Percentiles rank a stretch among this genome's conserved stretches.
Conservation (phyloP, 2,888 invertebrate genomes). For the Ornithoptera priamus region DNA sequence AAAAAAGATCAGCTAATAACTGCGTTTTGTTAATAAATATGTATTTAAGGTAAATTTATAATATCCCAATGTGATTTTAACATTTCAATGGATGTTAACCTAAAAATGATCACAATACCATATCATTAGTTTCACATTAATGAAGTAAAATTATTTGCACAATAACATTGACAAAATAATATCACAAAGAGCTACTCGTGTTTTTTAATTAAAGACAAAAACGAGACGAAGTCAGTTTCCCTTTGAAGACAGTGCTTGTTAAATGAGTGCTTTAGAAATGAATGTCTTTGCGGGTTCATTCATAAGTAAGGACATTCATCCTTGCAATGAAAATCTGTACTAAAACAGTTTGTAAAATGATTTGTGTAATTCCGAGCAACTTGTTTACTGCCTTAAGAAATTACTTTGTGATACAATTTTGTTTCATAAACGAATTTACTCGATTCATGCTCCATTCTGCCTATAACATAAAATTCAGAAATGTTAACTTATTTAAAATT, state of each 20-base stretch:
- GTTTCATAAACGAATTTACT: too few species aligned
- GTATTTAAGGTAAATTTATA: too few species aligned
- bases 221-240: conserved; percentile 14
- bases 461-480: too few species aligned
- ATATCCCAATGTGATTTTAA: too few species aligned
- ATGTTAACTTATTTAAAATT: too few species aligned
- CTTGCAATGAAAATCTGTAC: conserved; percentile 7
- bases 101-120: not conserved
- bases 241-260: conserved; percentile 25
- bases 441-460: too few species aligned
- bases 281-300: conserved; percentile 14
- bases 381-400: too few species aligned
- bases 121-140: not conserved
- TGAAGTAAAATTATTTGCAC: not conserved
- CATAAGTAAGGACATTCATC: conserved; percentile 17
- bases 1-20: not conserved
- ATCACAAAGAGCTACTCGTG: conserved; percentile 18
- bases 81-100: not conserved
- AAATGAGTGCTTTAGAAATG: conserved; percentile 26
- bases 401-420: too few species aligned
- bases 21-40: not conserved
- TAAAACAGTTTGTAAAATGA: conserved; percentile 4
- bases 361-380: conserved; percentile 10
- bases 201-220: conserved; percentile 25
- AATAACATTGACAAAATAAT: conserved; percentile 3